A percentile compares a stretch with the other conserved stretches of the same genome.
These are phyloP conservation scores for Yponomeuta sedellus DNA, from an alignment of 2,888 invertebrate genomes.

Conservation along the genomic window DNA sequence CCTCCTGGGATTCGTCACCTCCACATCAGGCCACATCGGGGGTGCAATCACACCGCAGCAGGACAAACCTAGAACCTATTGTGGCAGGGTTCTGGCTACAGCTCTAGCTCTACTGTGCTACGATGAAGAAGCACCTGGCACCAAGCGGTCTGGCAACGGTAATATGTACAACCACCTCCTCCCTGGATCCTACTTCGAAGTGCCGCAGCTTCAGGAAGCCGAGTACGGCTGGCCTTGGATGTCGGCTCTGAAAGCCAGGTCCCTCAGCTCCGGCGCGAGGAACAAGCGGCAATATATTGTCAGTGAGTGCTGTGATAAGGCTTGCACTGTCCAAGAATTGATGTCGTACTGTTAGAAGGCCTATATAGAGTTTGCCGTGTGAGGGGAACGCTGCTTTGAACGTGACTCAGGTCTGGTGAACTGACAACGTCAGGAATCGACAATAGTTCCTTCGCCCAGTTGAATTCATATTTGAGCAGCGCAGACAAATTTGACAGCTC, in stretches of 20 bases:
- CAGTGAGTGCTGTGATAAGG: conserved; percentile 52
- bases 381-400: too few relatives aligned
- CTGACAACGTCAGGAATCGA: too few relatives aligned
- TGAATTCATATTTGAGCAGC: too few relatives aligned
- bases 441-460: too few relatives aligned
- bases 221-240: conserved; percentile 41
- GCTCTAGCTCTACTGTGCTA: conserved; percentile 41
- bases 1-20: conserved; percentile 27
- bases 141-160: conserved; percentile 38
- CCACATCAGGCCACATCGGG: conserved; percentile 34
- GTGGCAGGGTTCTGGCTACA: conserved; percentile 42
- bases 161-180: conserved; percentile 37
- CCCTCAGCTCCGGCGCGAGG: conserved; percentile 30
- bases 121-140: conserved; percentile 24
- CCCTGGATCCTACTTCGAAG: conserved; percentile 40
- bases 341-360: conserved; percentile 35
- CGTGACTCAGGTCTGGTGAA: too few relatives aligned
- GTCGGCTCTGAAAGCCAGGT: conserved; percentile 33
- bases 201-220: conserved; percentile 21
- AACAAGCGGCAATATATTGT: conserved; percentile 41
- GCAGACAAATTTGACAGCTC: too few relatives aligned
- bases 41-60: conserved; percentile 30
- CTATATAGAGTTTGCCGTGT: too few relatives aligned
- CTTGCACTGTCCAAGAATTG: conserved; percentile 44
- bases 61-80: conserved; percentile 37